Percentiles rank a stretch among this genome's conserved stretches.
These are phyloP conservation scores for Anthopleura sola DNA, from an alignment of 64 coral and sea anemone species.

Conservation along the genomic window DNA sequence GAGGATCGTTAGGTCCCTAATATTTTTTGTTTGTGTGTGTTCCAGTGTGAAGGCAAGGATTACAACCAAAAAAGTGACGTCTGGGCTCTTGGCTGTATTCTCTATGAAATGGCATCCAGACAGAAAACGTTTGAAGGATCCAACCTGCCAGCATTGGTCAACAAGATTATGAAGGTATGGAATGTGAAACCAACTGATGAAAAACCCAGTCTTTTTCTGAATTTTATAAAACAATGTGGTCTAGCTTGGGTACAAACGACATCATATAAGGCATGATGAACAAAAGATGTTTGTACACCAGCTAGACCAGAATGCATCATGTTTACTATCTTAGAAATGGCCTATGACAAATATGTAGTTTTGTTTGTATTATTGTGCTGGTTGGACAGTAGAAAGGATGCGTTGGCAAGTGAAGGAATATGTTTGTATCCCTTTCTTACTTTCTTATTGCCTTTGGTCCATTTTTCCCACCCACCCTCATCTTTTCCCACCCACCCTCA, in stretches of 20 bases:
- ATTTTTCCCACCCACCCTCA: too few relatives aligned
- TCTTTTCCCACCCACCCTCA: neutral
- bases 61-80: slow-evolving; percentile 99
- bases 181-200: too few relatives aligned
- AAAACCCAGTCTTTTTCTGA: too few relatives aligned
- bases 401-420: neutral
- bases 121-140: slow-evolving; percentile 99
- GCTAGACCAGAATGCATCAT: too few relatives aligned
- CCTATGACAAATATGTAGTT: neutral
- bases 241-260: too few relatives aligned
- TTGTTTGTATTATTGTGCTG: neutral
- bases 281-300: too few relatives aligned
- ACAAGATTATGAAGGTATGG: slow-evolving; percentile 99
- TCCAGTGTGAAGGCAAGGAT: slow-evolving; percentile 93
- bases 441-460: neutral
- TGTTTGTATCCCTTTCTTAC: neutral
- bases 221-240: too few relatives aligned
- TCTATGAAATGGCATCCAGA: slow-evolving; percentile 97
- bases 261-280: too few relatives aligned
- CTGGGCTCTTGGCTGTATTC: slow-evolving; percentile 90
- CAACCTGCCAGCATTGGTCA: slow-evolving; percentile 92
- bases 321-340: neutral
- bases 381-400: too few relatives aligned
- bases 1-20: too few relatives aligned
- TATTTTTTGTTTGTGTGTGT: neutral